Percentiles rank a stretch among this genome's conserved stretches.
These are phyloP conservation scores for Corythoichthys intestinalis DNA, from an alignment of 2,113 vertebrate genomes.

Conservation along the genomic window DNA sequence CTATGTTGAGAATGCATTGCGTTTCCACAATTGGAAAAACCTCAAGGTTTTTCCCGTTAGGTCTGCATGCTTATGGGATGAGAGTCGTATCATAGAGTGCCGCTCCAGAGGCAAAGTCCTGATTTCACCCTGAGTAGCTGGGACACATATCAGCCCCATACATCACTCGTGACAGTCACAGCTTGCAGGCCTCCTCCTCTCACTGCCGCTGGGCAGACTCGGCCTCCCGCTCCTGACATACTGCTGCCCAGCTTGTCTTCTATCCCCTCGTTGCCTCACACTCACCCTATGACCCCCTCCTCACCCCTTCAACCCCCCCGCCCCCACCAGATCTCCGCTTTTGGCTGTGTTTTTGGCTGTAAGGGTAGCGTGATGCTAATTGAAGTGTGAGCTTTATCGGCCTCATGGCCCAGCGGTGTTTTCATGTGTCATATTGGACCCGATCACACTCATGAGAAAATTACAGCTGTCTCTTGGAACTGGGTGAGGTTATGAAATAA, in stretches of 20 bases:
- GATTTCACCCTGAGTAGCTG: conserved; percentile 50
- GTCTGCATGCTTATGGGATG: background rate
- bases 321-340: conserved; percentile 12
- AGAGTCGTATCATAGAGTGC: conserved; percentile 34
- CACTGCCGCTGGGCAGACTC: conserved; percentile 52
- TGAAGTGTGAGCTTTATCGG: conserved; percentile 56
- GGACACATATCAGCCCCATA: conserved; percentile 59
- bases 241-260: conserved; percentile 49
- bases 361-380: conserved; percentile 51
- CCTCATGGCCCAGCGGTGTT: conserved; percentile 45
- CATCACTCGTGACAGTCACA: conserved; percentile 63
- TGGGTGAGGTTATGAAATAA: conserved; percentile 50
- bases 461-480: conserved; percentile 53
- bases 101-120: conserved; percentile 50
- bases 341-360: conserved; percentile 26
- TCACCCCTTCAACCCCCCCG: conserved; percentile 1
- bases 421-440: conserved; percentile 55
- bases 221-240: conserved; percentile 60
- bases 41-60: conserved; percentile 16
- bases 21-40: conserved; percentile 15
- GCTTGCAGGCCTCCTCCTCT: conserved; percentile 60
- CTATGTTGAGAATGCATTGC: conserved; percentile 12
- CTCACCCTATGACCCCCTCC: conserved; percentile 41
- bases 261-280: conserved; percentile 29
- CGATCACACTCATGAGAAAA: conserved; percentile 51